phyloP scores from a whole-genome alignment of 2,113 vertebrate genomes.

The Notarius quadriscutis region DNA sequence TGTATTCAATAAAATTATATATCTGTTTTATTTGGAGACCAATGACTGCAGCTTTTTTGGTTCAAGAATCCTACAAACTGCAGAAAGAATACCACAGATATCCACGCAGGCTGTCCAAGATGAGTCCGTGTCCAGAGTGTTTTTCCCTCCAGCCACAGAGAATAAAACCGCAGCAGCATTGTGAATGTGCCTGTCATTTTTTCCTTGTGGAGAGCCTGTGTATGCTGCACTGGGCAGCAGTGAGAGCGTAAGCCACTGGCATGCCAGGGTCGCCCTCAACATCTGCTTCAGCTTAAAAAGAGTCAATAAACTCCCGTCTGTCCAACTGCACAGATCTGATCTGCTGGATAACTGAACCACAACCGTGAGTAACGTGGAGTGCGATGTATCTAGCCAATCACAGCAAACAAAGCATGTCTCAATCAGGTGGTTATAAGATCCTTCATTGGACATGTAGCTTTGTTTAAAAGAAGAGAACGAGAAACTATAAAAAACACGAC shows the following conservation, averaged over 20 bases:
- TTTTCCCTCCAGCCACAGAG: slow-evolving; percentile 24
- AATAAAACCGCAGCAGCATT: neutral
- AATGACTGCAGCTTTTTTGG: neutral
- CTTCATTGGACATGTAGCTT: neutral
- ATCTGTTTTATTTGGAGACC: neutral
- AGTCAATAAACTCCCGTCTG: slow-evolving; percentile 57
- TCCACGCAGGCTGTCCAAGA: slow-evolving; percentile 28
- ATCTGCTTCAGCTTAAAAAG: slow-evolving; percentile 60
- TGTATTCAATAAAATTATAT: neutral
- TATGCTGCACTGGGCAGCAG: slow-evolving; percentile 8
- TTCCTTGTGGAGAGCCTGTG: slow-evolving; percentile 30
- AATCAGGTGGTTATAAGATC: neutral
- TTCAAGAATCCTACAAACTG: slow-evolving; percentile 15
- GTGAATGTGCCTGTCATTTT: slow-evolving; percentile 33
- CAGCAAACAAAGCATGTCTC: neutral
- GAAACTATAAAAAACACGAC: too few species aligned
- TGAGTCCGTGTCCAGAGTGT: slow-evolving; percentile 25
- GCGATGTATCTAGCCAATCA: neutral
- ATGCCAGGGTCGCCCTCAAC: slow-evolving; percentile 43
- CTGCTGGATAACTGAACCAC: slow-evolving; percentile 2
- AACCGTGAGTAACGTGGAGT: neutral
- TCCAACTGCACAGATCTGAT: slow-evolving; percentile 9
- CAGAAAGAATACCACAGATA: slow-evolving; percentile 48
- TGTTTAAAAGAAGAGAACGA: neutral
- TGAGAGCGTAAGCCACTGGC: slow-evolving; percentile 46